Evolutionary conservation across 2,113 vertebrate genomes (phyloP), one percentile per base, ranked within the genome.

Genomic region (Galbula dea): DNA sequence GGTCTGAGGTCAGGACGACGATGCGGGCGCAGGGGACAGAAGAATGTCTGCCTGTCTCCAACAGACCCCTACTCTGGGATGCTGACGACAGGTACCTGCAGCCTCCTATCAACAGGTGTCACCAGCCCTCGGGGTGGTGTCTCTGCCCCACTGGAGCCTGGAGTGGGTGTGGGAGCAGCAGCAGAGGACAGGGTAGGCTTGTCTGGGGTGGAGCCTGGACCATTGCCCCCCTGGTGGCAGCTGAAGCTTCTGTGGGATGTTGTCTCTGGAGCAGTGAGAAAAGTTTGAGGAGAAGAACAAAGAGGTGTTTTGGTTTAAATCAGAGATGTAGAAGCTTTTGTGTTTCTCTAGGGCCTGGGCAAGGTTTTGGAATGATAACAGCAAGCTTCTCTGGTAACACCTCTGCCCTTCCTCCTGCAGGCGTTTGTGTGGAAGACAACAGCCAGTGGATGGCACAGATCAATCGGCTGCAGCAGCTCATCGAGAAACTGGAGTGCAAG

Each of bases 401-500:
- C 36, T 81, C 43, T 39, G 22, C 67, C 65, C 32, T 88, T 65
- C 73, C 84, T 34, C 0, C 0, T 15, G 29, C 43, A 99, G 99
- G 98, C 32, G 67, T 96, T 90, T 97, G 73, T 68, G 96, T 98
- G 0, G 98, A 99, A 67, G 97, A 98, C 11, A 98, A 96, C 93
- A 98, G 97, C 73, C 98, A 99, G 92, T 99, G 99, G 99, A 98
- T 95, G 92, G 98, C 98, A 83, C 99, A 99, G 95, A 98, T 99
- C 91, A 98, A 98, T 94, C 98, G 98, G 83, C 98, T 99, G 39
- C 99, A 99, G 96, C 98, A 98, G 83, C 98, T 99, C 86, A 98
- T 99, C 10, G 98, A 99, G 96, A 99, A 99, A 93, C 97, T 99
- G 46, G 99, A 99, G 97, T 98, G 98, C 96, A 98, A 99, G 98